Conservation (phyloP, 2,888 invertebrate species). For the Xestia c-nigrum region DNA sequence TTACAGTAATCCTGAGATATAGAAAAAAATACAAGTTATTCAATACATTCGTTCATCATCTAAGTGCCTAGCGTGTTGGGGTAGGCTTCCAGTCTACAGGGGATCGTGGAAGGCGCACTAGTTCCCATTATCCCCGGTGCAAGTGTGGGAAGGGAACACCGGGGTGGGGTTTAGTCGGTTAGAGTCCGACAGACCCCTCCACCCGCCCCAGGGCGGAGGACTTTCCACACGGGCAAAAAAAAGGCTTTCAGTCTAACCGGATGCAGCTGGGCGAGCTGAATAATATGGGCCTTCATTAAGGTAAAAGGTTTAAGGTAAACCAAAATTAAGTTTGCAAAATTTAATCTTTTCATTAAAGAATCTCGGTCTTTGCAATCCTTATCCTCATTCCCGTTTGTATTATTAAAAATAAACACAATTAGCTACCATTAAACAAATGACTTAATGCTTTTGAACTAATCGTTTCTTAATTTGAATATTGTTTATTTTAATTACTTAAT, state of each 20-base stretch:
- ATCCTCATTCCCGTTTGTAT: not conserved
- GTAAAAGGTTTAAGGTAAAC: no score
- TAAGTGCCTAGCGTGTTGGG: not conserved
- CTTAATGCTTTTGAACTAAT: not conserved
- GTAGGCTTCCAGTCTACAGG: not conserved
- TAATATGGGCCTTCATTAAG: not conserved
- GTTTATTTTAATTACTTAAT: not conserved
- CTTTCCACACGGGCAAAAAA: no score
- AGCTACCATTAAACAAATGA: not conserved
- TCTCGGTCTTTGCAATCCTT: not conserved
- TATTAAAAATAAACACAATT: not conserved
- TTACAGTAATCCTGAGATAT: not conserved
- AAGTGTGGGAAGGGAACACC: no score
- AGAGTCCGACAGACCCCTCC: no score
- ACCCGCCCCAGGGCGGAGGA: no score
- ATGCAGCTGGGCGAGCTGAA: not conserved
- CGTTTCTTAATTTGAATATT: not conserved
- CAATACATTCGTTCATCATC: not conserved
- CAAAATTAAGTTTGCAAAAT: not conserved
- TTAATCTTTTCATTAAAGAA: not conserved
- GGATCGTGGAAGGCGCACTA: no score
- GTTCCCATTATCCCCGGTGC: no score
- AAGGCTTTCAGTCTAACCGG: not conserved
- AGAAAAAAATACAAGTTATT: not conserved
- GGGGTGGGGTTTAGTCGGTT: no score